phyloP scores from a whole-genome alignment of 2,113 vertebrate species.

The Notiomystis cincta region DNA sequence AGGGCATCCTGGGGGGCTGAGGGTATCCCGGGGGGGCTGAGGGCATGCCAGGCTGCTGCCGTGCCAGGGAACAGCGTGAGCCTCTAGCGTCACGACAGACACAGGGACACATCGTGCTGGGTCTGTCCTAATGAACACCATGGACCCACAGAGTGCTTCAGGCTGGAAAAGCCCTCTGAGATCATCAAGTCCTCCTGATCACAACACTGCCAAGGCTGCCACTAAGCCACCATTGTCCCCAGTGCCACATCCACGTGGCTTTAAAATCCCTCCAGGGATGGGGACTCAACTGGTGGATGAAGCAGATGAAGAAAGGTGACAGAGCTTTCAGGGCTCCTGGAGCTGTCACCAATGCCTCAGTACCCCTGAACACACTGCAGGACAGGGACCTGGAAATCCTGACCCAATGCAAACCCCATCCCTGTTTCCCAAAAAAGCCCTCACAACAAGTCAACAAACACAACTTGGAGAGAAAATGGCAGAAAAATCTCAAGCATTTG shows the following conservation, averaged over 20 bases:
- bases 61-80: fast-evolving
- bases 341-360: fast-evolving
- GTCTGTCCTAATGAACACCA: neutral
- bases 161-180: neutral
- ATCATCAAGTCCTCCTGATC: fast-evolving
- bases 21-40: fast-evolving
- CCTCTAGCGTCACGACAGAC: fast-evolving
- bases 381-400: fast-evolving
- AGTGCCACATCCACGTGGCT: neutral
- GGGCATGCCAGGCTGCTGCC: fast-evolving
- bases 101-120: fast-evolving
- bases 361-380: fast-evolving
- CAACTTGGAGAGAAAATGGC: neutral
- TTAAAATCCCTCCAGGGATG: neutral
- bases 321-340: neutral
- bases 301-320: neutral
- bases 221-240: neutral
- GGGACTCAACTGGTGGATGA: neutral
- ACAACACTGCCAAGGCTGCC: neutral
- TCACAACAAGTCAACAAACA: fast-evolving
- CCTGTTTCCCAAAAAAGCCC: neutral
- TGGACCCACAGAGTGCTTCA: neutral
- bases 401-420: neutral
- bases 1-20: fast-evolving
- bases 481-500: neutral